phyloP scores from a whole-genome alignment of 2,797 vertebrate genomes.

The Alfaro cultratus region DNA sequence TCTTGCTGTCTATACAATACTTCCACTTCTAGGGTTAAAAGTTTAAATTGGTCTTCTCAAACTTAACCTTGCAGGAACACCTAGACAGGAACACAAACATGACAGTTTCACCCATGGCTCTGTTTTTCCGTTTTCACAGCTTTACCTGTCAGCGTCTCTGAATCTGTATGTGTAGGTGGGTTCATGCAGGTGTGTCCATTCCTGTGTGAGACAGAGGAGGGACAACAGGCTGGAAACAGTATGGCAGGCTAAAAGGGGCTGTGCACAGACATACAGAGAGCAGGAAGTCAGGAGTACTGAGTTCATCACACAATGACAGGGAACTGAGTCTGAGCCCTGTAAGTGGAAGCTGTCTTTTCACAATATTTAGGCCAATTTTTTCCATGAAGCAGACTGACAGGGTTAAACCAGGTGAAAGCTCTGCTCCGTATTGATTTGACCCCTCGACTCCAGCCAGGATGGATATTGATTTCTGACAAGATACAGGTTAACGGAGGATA shows the following conservation, averaged over 20 bases:
- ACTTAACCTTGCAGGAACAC: not conserved
- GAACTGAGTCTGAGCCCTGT: conserved; percentile 58
- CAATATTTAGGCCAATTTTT: conserved; percentile 17
- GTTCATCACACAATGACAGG: conserved; percentile 37
- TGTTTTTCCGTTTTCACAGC: conserved; percentile 21
- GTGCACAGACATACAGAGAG: conserved; percentile 20
- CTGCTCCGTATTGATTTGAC: conserved; percentile 23
- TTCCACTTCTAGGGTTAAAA: not conserved
- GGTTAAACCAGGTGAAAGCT: conserved; percentile 49
- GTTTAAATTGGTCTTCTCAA: not conserved
- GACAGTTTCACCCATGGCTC: conserved; percentile 20
- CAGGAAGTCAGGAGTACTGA: conserved; percentile 35
- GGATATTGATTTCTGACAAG: conserved; percentile 12
- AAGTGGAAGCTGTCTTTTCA: conserved; percentile 45
- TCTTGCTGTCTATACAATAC: not conserved
- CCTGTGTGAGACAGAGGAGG: conserved; percentile 32
- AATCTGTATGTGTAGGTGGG: conserved; percentile 11
- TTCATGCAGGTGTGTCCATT: conserved; percentile 8
- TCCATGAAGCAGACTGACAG: conserved; percentile 27
- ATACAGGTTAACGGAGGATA: conserved; percentile 1
- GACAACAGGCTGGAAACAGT: conserved; percentile 38
- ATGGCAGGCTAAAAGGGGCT: conserved; percentile 45
- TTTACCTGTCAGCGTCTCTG: conserved; percentile 9
- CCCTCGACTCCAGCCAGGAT: conserved; percentile 4
- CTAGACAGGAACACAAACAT: conserved; percentile 3